A percentile compares a stretch with the other conserved stretches of the same genome.
Conservation (phyloP, 2,113 vertebrate genomes). For the Emydura subglobosa region DNA sequence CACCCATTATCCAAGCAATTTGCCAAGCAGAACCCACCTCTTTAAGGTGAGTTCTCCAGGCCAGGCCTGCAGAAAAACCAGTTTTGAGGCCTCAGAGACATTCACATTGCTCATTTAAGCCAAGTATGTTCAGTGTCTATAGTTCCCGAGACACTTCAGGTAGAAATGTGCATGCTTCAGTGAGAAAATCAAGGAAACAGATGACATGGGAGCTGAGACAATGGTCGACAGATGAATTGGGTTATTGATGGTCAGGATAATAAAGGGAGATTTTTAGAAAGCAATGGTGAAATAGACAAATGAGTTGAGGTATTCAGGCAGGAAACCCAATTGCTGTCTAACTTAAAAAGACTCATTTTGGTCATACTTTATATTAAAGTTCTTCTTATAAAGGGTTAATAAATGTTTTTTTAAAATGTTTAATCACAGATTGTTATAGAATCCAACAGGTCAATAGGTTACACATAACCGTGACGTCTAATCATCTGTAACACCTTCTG, state of each 20-base stretch:
- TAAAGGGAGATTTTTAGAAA: neutral
- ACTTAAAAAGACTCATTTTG: neutral
- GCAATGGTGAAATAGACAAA: neutral
- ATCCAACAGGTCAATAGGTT: neutral
- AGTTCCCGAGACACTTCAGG: neutral
- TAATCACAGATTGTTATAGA: neutral
- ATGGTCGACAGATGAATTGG: neutral
- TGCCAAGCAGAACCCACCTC: neutral
- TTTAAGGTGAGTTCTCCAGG: neutral
- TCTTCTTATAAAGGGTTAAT: neutral
- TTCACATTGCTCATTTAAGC: neutral
- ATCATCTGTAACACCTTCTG: neutral
- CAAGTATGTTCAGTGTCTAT: neutral
- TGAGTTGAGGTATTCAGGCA: neutral
- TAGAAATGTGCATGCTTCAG: neutral
- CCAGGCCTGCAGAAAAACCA: neutral
- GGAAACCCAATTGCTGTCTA: neutral
- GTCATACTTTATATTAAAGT: neutral
- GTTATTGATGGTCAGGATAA: neutral
- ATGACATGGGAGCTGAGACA: neutral
- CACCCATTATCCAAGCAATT: neutral
- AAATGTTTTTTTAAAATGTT: neutral
- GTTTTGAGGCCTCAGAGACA: neutral
- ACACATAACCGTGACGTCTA: neutral
- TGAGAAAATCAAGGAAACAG: neutral